Evolutionary conservation across 2,113 vertebrate genomes (phyloP).

Genomic region (Perca flavescens): DNA sequence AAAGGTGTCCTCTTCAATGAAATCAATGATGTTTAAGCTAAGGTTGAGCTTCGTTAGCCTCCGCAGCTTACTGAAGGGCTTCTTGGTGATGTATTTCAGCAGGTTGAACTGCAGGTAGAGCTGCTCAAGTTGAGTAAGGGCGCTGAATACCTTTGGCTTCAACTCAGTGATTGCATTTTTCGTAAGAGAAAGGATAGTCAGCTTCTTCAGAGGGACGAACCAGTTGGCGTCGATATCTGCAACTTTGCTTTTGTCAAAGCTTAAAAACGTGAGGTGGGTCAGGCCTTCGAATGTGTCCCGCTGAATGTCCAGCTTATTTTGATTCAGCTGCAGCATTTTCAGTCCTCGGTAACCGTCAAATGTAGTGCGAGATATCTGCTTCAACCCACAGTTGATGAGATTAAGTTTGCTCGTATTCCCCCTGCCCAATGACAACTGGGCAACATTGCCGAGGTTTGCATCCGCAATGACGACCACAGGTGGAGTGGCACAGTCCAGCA

Average conservation of each 20-base stretch:
- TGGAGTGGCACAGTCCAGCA: slow-evolving; percentile 22
- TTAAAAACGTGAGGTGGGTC: slow-evolving; percentile 4
- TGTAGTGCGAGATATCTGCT: slow-evolving; percentile 13
- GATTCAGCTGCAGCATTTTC: slow-evolving; percentile 24
- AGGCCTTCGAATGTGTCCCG: slow-evolving; percentile 10
- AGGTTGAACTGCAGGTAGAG: slow-evolving; percentile 51
- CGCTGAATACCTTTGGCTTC: slow-evolving; percentile 4
- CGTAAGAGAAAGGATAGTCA: slow-evolving; percentile 5
- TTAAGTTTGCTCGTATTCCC: slow-evolving; percentile 13
- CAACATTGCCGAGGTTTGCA: slow-evolving; percentile 28
- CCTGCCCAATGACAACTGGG: neutral
- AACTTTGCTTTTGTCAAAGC: slow-evolving; percentile 16
- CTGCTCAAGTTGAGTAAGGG: slow-evolving; percentile 22
- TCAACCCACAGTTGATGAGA: slow-evolving; percentile 44
- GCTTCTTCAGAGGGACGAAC: slow-evolving; percentile 32
- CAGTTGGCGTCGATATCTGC: neutral
- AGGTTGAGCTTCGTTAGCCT: slow-evolving; percentile 27
- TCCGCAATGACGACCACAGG: neutral
- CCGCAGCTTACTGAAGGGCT: slow-evolving; percentile 33
- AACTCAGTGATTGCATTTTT: slow-evolving; percentile 48
- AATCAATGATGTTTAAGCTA: slow-evolving; percentile 45
- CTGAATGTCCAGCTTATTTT: slow-evolving; percentile 6
- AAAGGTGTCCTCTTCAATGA: slow-evolving; percentile 33
- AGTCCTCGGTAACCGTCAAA: slow-evolving; percentile 6
- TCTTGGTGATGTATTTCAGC: slow-evolving; percentile 39